Evolutionary conservation across 2,113 vertebrate genomes (phyloP).

Genomic region (Aptenodytes forsteri): DNA sequence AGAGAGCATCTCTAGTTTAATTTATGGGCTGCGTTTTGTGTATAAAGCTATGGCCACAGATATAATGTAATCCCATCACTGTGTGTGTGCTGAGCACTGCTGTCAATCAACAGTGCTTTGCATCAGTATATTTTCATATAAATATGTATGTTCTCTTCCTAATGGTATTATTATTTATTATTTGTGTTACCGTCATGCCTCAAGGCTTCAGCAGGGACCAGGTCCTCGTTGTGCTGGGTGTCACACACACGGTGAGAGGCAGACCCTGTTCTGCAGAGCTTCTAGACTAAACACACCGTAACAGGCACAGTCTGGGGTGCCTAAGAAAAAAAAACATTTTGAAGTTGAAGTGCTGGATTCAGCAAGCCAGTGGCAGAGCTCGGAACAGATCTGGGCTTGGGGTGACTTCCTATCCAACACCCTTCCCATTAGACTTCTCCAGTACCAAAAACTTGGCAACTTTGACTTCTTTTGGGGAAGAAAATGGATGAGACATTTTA

Average conservation of each 20-base stretch:
- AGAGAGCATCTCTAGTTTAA: not conserved
- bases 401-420: not conserved
- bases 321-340: not conserved
- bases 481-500: not conserved
- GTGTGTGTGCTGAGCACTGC: not conserved
- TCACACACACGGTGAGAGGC: not conserved
- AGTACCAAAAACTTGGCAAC: rapidly evolving
- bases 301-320: not conserved
- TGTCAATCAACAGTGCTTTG: constrained; percentile 21
- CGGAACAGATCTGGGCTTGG: not conserved
- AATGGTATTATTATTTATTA: constrained; percentile 34
- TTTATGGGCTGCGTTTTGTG: not conserved
- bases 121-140: constrained; percentile 24
- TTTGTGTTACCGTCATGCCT: not conserved
- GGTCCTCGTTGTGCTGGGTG: not conserved
- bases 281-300: not conserved
- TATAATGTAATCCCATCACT: not conserved
- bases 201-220: not conserved
- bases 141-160: constrained; percentile 33
- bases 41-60: not conserved
- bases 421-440: not conserved
- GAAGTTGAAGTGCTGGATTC: not conserved
- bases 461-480: not conserved
- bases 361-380: not conserved
- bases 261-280: not conserved